A percentile compares a stretch with the other conserved stretches of the same genome.
phyloP scores from a whole-genome alignment of 2,888 invertebrate genomes.

The Acholoe squamosa region DNA sequence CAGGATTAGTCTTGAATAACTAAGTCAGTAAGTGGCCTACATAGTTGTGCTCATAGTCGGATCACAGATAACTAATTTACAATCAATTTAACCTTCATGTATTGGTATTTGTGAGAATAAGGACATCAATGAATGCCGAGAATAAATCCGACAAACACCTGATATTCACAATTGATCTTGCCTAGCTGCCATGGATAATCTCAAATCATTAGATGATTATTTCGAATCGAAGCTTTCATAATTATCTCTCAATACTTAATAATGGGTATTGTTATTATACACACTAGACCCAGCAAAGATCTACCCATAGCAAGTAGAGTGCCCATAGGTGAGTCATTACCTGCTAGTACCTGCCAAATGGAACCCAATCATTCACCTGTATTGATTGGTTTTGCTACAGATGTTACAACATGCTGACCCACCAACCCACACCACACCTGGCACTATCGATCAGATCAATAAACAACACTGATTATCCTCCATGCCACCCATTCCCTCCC shows the following conservation, averaged over 20 bases:
- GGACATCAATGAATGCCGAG: too few relatives aligned
- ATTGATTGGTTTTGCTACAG: not conserved
- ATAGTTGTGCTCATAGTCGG: too few relatives aligned
- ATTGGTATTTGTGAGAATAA: too few relatives aligned
- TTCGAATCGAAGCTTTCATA: not conserved
- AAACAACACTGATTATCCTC: conserved; percentile 20
- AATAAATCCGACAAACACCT: not conserved
- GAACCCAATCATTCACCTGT: not conserved
- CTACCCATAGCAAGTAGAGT: not conserved
- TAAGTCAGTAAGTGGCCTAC: too few relatives aligned
- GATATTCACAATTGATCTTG: not conserved
- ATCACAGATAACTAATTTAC: too few relatives aligned
- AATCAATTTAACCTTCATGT: too few relatives aligned
- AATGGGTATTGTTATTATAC: not conserved
- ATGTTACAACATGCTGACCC: not conserved
- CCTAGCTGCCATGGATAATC: not conserved
- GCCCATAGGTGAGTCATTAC: not conserved
- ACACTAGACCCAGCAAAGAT: not conserved
- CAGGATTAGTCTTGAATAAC: too few relatives aligned
- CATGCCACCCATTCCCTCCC: not conserved
- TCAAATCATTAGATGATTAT: not conserved
- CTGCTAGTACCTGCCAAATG: not conserved
- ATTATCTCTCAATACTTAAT: not conserved
- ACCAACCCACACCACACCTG: not conserved
- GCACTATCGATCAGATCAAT: not conserved